Base-by-base conservation (phyloP, 2,797 vertebrate species). In the Cynopterus sphinx region DNA sequence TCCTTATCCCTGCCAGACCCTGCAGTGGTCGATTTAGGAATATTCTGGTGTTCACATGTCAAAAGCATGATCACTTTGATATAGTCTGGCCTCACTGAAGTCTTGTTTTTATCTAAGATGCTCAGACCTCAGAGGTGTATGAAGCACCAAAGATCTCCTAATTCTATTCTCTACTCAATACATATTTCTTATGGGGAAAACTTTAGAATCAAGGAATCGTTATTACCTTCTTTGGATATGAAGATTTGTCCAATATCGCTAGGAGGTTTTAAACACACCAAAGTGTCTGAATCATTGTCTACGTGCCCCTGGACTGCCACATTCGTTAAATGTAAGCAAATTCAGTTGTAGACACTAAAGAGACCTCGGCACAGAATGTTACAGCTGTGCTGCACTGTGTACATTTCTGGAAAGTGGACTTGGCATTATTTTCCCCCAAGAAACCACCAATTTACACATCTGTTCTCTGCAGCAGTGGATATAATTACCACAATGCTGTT, bases 381-480 rank as follows among this genome's bases (percentile, higher is more conserved):
- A 89, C 97, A 98, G 97, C 95, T 97, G 97, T 16, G 31, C 43
- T 43, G 51, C 65, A 90, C 87, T 96, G 84, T 83, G 74, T 89
- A 59, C 79, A 61, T 97, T 97, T 97, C 96, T 95, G 88, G 87
- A 97, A 95, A 97, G 83, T 95, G 93, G 91, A 97, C 94, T 97
- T 97, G 94, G 85, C 77, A 89, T 98, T 97, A 91, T 97, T 83
- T 91, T 63, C 65, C 88, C 87, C 79, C 65, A 95, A 97, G 97
- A 97, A 97, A 96, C 97, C 49, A 96, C 86, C 91, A 97, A 95
- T 97, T 98, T 95, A 96, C 91, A 97, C 97, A 97, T 98, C 97
- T 97, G 97, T 96, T 96, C 88, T 95, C 92, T 95, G 91, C 95
- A 95, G 95, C 79, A 65, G 16, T 86, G 51, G 88, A 95, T 96